Conservation (phyloP, 2,797 vertebrate genomes). For the Notolepis coatsorum region DNA sequence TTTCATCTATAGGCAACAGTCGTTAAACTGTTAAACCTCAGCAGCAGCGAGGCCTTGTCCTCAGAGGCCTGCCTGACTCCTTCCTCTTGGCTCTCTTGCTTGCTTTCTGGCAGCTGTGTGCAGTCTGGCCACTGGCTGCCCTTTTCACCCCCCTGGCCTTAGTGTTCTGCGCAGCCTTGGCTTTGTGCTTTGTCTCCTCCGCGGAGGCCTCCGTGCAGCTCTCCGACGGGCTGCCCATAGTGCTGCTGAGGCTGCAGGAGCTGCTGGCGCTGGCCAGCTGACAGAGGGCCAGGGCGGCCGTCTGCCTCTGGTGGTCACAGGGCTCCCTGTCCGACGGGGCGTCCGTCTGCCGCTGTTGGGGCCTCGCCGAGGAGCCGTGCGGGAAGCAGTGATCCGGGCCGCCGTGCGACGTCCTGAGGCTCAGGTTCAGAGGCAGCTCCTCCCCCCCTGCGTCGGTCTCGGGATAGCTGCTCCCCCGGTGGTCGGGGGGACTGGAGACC, state of each 20-base stretch:
- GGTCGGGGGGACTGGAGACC: slow-evolving; percentile 35
- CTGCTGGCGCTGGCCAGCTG: slow-evolving; percentile 89
- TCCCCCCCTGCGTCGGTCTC: slow-evolving; percentile 71
- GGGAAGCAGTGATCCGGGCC: slow-evolving; percentile 10
- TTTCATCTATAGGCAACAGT: neutral
- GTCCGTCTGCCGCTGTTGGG: slow-evolving; percentile 12
- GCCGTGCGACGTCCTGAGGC: slow-evolving; percentile 81
- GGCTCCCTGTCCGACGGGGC: slow-evolving; percentile 74
- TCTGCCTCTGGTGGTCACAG: slow-evolving; percentile 92
- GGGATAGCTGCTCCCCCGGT: slow-evolving; percentile 50
- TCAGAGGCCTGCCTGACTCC: slow-evolving; percentile 78
- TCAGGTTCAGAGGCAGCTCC: slow-evolving; percentile 93
- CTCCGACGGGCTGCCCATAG: slow-evolving; percentile 1
- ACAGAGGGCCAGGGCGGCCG: slow-evolving; percentile 93
- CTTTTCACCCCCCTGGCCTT: slow-evolving; percentile 82
- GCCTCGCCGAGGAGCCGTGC: slow-evolving; percentile 31
- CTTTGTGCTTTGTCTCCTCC: slow-evolving; percentile 17
- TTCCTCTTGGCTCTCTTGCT: slow-evolving; percentile 79
- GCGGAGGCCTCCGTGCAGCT: slow-evolving; percentile 1
- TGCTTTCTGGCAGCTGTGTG: slow-evolving; percentile 74
- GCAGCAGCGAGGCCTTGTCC: slow-evolving; percentile 86
- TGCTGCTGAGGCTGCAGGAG: slow-evolving; percentile 21
- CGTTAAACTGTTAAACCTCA: no score
- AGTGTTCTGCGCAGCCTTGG: slow-evolving; percentile 9
- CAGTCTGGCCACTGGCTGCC: slow-evolving; percentile 68